Evolutionary conservation across 1,140 invertebrate genomes (phyloP), one percentile per base, ranked within the genome.

Genomic region (Venturia canescens): DNA sequence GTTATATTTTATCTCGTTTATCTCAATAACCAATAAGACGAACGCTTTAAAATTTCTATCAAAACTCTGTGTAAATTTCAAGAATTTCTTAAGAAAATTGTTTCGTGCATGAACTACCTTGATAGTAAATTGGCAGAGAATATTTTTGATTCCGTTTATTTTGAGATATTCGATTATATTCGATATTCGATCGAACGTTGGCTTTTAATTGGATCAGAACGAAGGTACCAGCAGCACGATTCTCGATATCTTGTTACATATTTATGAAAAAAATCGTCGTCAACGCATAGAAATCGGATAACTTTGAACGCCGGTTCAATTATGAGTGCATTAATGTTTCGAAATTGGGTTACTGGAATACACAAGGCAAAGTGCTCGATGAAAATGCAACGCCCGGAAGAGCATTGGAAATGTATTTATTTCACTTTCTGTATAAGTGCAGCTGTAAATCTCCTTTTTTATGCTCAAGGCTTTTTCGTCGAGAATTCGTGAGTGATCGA

Each of bases 371-470:
- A 31, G 31, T 34, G 13, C 1, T 31, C 5, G 16, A 69, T 69
- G 66, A 69, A 3, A 69, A 69, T 31, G 31, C 27, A n/a, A 31
- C 29, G 16, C 31, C 66, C 66, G 66, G 66, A 69, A 69, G 66
- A 69, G 66, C 66, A 69, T 69, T 69, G 66, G 16, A 69, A 23
- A 66, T 66, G 3, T 66, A 31, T 69, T 31, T 69, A 9, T 27
- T 26, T 11, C 3, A 2, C n/a, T 69, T 21, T 69, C 29, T 31
- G 29, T 69, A 31, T 69, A 69, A 15, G 27, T n/a, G 15, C 5
- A 69, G 66, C 29, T n/a, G 29, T 69, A 69, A 69, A 69, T 69
- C 29, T 69, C 66, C 66, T 69, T 69, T 31, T 69, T 69, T 31
- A 66, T 31, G 13, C 31, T 29, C 66, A 69, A 69, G 66, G 66